Conservation (phyloP, 1,140 invertebrate genomes). For the Drosophila ogumai region DNA sequence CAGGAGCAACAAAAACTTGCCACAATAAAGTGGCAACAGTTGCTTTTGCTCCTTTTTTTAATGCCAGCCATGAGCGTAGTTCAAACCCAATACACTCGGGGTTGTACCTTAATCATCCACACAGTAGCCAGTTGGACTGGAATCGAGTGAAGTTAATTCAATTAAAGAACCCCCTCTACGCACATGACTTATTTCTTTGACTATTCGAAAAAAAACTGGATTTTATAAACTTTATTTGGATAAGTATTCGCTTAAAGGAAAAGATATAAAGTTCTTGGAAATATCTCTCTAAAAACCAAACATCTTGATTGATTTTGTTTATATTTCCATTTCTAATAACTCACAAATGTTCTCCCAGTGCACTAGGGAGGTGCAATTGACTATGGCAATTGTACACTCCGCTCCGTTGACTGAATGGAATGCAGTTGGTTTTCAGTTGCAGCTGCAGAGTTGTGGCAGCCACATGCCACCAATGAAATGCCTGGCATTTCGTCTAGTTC, state of each 20-base stretch:
- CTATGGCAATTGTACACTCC: conserved; percentile 48
- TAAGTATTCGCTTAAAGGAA: too few relatives aligned
- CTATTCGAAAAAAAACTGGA: background rate
- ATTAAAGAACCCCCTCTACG: background rate
- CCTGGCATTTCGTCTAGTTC: conserved; percentile 38
- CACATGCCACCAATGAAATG: conserved; percentile 73
- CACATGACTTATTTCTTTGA: background rate
- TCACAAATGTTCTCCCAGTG: conserved; percentile 13
- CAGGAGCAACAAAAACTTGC: conserved; percentile 43
- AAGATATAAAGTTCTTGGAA: too few relatives aligned
- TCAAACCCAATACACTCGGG: background rate
- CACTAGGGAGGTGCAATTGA: conserved; percentile 68
- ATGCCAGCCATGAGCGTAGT: conserved; percentile 9
- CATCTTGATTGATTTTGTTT: too few relatives aligned
- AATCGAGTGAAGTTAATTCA: conserved; percentile 1
- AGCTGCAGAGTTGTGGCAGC: conserved; percentile 52
- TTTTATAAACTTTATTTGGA: background rate
- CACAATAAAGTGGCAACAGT: conserved; percentile 19
- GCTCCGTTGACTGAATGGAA: conserved; percentile 42
- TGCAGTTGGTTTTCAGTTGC: conserved; percentile 48
- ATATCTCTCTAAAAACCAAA: too few relatives aligned
- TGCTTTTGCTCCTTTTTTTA: conserved; percentile 18
- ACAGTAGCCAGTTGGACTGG: background rate
- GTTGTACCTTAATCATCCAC: background rate
- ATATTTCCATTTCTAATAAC: too few relatives aligned